These are phyloP conservation scores for Brevipalpus yothersi DNA, from an alignment of 1,140 invertebrate species.

Conservation along the genomic window DNA sequence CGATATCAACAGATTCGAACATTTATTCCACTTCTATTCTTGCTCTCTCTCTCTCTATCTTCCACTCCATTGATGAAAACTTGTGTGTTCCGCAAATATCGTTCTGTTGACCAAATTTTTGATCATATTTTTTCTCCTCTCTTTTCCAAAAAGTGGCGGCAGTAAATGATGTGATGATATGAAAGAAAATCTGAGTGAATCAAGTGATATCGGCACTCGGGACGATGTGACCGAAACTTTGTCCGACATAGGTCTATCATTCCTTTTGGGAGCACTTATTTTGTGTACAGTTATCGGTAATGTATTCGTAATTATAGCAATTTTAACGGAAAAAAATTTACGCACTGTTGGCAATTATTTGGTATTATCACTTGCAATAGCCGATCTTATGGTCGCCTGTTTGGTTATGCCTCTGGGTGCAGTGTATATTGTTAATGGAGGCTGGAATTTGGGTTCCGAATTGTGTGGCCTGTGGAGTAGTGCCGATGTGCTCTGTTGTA, in stretches of 20 bases:
- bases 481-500: conserved; percentile 73
- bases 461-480: conserved; percentile 83
- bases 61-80: too few species aligned
- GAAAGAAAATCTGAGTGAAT: too few species aligned
- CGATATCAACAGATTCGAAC: too few species aligned
- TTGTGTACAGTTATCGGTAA: conserved; percentile 31
- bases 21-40: too few species aligned
- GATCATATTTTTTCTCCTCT: too few species aligned
- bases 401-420: conserved; percentile 70
- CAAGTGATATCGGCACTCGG: too few species aligned
- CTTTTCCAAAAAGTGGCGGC: too few species aligned
- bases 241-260: background rate
- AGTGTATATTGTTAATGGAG: conserved; percentile 39
- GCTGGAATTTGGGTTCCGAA: conserved; percentile 59
- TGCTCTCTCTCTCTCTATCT: too few species aligned
- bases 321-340: conserved; percentile 60
- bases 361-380: conserved; percentile 57
- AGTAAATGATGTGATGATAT: too few species aligned
- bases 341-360: conserved; percentile 64
- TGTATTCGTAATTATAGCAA: conserved; percentile 81
- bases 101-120: too few species aligned
- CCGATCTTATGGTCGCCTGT: conserved; percentile 60
- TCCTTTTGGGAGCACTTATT: background rate
- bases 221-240: too few species aligned
- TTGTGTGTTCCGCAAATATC: too few species aligned